Conservation (phyloP, 1,140 invertebrate species). For the Bactericera cockerelli region DNA sequence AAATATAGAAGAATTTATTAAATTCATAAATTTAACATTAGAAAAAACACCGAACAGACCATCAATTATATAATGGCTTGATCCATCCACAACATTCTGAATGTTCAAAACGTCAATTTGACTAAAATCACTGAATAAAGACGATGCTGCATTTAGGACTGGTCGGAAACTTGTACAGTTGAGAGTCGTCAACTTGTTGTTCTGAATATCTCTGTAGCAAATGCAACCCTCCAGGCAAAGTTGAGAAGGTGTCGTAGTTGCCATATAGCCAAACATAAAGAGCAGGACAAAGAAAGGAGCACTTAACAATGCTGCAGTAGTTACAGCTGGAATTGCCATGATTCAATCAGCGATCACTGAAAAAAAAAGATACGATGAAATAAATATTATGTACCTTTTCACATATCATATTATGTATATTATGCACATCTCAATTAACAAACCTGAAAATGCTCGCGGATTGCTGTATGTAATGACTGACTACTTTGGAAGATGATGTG, state of each 20-base stretch:
- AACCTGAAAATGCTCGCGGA: no score
- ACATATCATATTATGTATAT: background rate
- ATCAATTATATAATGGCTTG: conserved; percentile 7
- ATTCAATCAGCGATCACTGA: background rate
- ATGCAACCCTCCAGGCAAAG: conserved; percentile 4
- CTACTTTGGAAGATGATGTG: no score
- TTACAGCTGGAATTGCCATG: background rate
- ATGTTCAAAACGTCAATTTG: conserved; percentile 1
- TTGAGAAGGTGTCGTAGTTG: background rate
- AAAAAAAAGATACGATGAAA: background rate
- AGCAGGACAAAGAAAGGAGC: conserved; percentile 4
- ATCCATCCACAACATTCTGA: background rate
- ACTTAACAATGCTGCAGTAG: conserved; percentile 9
- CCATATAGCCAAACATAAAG: conserved; percentile 9
- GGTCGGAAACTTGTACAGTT: conserved; percentile 6
- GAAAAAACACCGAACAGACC: conserved; percentile 17
- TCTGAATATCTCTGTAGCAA: conserved; percentile 4
- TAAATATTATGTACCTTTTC: background rate
- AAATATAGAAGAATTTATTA: conserved; percentile 53
- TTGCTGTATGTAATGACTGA: no score
- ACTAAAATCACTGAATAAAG: conserved; percentile 4
- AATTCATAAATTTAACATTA: conserved; percentile 19
- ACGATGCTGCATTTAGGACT: background rate
- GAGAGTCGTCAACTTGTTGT: background rate
- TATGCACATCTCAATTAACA: conserved; percentile 24